Conservation (phyloP, 53 echinoderm and acorn worm species). For the Hippasteria phrygiana region DNA sequence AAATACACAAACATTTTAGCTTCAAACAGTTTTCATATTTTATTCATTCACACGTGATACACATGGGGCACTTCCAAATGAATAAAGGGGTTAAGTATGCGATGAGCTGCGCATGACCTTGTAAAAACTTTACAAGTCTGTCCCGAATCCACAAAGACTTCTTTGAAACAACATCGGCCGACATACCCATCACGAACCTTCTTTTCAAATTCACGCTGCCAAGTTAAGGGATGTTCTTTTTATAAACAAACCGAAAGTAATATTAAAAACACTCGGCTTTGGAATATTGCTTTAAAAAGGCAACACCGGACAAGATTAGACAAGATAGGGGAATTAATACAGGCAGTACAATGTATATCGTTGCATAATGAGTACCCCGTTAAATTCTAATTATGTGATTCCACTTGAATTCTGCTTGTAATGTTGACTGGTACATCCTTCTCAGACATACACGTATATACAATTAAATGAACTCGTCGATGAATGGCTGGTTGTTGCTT, state of each 20-base stretch:
- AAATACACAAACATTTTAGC: too few relatives aligned
- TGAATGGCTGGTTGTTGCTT: not conserved
- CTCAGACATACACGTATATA: not conserved
- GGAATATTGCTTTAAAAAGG: not conserved
- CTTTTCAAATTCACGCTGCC: too few relatives aligned
- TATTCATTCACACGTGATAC: slow-evolving; percentile 33
- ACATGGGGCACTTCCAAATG: not conserved
- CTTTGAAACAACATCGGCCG: not conserved
- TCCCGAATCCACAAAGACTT: not conserved
- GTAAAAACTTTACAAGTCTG: not conserved
- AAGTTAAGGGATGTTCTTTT: too few relatives aligned
- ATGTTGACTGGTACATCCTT: not conserved
- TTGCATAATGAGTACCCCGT: not conserved
- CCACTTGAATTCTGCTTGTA: not conserved
- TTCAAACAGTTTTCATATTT: not conserved
- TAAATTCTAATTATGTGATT: not conserved
- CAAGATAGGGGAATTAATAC: too few relatives aligned
- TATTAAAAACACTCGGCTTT: not conserved
- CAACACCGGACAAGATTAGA: not conserved
- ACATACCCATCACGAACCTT: too few relatives aligned
- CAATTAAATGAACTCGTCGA: not conserved
- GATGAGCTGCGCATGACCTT: not conserved
- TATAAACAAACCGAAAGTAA: not conserved
- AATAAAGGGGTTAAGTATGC: not conserved
- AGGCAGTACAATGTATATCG: too few relatives aligned